phyloP scores from a whole-genome alignment of 2,113 vertebrate genomes.

The Dermatemys mawii region DNA sequence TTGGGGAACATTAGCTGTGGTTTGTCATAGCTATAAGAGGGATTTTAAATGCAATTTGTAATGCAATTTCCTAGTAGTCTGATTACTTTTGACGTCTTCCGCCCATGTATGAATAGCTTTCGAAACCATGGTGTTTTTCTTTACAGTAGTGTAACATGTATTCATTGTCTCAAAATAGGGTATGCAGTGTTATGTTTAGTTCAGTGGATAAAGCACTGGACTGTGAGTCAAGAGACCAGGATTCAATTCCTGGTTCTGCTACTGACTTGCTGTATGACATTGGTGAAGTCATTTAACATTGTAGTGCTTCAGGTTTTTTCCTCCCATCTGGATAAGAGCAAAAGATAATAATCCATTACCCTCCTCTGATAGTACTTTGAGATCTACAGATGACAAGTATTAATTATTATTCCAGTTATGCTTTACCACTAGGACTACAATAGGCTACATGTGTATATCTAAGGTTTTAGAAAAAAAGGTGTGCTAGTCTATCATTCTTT shows the following conservation, averaged over 20 bases:
- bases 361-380: background rate
- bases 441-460: background rate
- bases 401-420: background rate
- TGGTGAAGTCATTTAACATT: background rate
- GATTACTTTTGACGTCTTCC: background rate
- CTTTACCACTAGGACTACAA: background rate
- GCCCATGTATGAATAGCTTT: background rate
- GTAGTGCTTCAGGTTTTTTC: background rate
- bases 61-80: background rate
- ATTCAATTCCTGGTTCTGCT: background rate
- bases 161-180: background rate
- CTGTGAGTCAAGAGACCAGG: background rate
- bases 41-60: background rate
- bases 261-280: background rate
- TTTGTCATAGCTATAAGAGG: background rate
- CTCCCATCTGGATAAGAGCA: no score
- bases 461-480: background rate
- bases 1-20: background rate
- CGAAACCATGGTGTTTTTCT: rapidly evolving
- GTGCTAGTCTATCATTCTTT: background rate
- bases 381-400: background rate
- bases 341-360: background rate
- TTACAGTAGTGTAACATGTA: background rate
- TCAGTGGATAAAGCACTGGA: background rate
- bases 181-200: background rate